Base-by-base conservation (phyloP, 2,888 invertebrate species). In the Perithous albicinctus region DNA sequence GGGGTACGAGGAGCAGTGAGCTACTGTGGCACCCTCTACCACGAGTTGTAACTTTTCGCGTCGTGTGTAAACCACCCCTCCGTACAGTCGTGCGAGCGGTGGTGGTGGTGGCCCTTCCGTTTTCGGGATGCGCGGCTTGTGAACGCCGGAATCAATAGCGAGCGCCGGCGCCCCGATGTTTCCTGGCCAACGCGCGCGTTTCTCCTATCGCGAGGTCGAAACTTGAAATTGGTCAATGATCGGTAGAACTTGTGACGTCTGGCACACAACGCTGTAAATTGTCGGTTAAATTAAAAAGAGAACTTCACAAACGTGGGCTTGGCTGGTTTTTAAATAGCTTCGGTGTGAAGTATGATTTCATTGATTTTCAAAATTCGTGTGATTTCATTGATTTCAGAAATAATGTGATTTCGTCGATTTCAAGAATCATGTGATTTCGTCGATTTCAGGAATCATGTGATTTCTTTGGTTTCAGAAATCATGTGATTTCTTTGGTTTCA, bases 21-120 rank as follows among this genome's bases (percentile, higher is more conserved):
- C 90, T 89, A 91, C 91, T 91, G 90, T 91, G 89, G 91, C 91
- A 90, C 91, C 91, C 89, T 91, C 89, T 90, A 88, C 86, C 86
- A 85, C 85, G 86, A 87, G 74, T 87, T 86, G 84, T 86, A 88
- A 89, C 88, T 88, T 91, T 89, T 87, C n/a, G 87, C 88, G 82
- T 83, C 78, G 82, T 80, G 88, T 88, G 88, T 87, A n/a, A n/a
- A 88, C 88, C 86, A 87, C 54, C 48, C 48, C n/a, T n/a, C 48
- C 26, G n/a, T 18, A 15, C 35, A 23, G 75, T n/a, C n/a, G 46
- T 23, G 41, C 18, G 63, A 12, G 38, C 15, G 66, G 51, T 64
- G 38, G 54, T 54, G 64, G 41, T 70, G 77, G 51, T 67, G 43
- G 74, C 18, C 70, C 48, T 61, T 64, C 66, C 83, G 69, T 43